Base-by-base conservation (phyloP, 2,888 invertebrate species). In the Belgica antarctica region DNA sequence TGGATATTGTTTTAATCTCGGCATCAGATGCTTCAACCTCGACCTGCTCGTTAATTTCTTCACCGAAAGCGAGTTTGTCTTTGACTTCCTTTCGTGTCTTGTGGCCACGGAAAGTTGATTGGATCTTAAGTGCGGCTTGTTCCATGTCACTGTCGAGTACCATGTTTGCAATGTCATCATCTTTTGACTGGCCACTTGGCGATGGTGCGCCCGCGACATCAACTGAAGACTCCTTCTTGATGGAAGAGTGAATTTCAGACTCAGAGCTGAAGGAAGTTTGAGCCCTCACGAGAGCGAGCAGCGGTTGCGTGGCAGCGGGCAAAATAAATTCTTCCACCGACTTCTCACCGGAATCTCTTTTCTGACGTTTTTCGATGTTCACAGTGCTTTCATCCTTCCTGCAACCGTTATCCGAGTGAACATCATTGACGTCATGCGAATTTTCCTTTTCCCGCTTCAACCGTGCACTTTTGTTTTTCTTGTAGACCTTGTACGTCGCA, bases 401-500 rank as follows among this genome's bases (percentile, higher is more conserved):
- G 5, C 8, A 59, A 2, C 25, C 25, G 59, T 17, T 52, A 46
- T 46, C 46, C 5, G 12, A 5, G 17, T 15, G n/a, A 10, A 46
- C 7, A 4, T 52, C 52, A 52, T 52, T 52, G 17, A 34, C 31
- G 71, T 71, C 72, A 72, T 71, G 57, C 66, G 69, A 57, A 41
- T 73, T 71, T 71, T 66, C 27, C 15, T 63, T 31, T 70, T 62
- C 62, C 52, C 25, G 52, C 61, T 70, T 52, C n/a, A 17, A 15
- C 17, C 68, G 28, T 61, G 15, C 61, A 7, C 17, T 59, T 36
- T 62, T 70, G 31, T 22, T 22, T 24, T 65, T 62, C 62, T n/a
- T 74, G 73, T 28, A 75, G 70, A 62, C 76, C 75, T 68, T 74
- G 72, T 28, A 71, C 69, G 22, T 75, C 71, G 71, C 71, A 69